Conservation (phyloP, 1,140 invertebrate genomes). For the Pantala flavescens region DNA sequence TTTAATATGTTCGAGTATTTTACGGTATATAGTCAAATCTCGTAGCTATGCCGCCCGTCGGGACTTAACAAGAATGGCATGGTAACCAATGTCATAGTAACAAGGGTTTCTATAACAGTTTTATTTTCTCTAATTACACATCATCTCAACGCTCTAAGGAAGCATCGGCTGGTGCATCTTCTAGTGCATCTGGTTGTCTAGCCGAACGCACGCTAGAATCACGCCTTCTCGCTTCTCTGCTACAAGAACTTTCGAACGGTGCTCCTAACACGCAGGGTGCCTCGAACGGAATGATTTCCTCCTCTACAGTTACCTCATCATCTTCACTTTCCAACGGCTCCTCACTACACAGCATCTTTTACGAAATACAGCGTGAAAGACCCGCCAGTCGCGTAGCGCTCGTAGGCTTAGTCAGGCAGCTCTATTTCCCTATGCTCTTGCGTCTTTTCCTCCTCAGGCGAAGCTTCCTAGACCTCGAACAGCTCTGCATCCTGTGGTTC, state of each 20-base stretch:
- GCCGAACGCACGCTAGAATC: not conserved
- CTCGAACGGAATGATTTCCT: not conserved
- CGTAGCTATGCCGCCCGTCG: not conserved
- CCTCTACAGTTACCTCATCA: not conserved
- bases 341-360: not conserved
- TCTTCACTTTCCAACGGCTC: not conserved
- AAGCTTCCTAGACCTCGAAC: not conserved
- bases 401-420: not conserved
- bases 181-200: not conserved
- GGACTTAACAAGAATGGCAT: not conserved
- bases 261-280: not conserved
- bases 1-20: too few relatives aligned
- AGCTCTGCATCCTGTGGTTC: not conserved
- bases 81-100: not conserved
- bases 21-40: not conserved
- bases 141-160: not conserved
- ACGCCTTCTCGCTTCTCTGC: not conserved
- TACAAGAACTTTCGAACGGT: not conserved
- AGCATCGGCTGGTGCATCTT: not conserved
- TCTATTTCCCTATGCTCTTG: not conserved
- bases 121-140: not conserved
- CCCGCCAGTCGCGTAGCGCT: not conserved
- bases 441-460: not conserved
- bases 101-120: not conserved
- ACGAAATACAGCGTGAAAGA: not conserved